A percentile compares a stretch with the other conserved stretches of the same genome.
phyloP scores from a whole-genome alignment of 2,113 vertebrate species.

The Chinchilla lanigera region DNA sequence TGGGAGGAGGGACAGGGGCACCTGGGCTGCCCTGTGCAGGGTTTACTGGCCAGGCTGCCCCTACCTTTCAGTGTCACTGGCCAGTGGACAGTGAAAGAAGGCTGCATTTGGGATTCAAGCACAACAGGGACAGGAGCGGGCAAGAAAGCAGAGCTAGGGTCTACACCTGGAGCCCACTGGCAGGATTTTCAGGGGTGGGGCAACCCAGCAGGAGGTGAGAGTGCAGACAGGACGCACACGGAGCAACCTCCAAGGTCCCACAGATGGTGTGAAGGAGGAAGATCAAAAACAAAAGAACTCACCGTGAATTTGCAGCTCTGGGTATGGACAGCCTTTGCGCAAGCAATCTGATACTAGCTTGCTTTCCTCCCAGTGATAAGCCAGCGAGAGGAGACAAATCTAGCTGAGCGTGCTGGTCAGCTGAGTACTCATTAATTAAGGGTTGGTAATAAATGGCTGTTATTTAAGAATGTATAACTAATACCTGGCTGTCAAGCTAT shows the following conservation, averaged over 20 bases:
- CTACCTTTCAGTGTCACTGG: background rate
- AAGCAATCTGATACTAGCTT: background rate
- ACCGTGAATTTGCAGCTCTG: background rate
- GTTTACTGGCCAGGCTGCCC: background rate
- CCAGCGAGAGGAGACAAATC: background rate
- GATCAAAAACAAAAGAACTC: background rate
- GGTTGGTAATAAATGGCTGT: background rate
- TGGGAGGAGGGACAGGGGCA: too few relatives aligned
- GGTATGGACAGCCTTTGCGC: background rate
- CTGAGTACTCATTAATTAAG: conserved; percentile 52
- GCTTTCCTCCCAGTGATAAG: background rate
- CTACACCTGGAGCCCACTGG: background rate
- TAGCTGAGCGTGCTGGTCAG: background rate
- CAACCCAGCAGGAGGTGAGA: background rate
- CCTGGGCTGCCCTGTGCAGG: background rate
- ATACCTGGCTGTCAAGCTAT: background rate
- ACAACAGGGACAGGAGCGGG: background rate
- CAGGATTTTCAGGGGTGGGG: background rate
- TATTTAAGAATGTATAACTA: conserved; percentile 27
- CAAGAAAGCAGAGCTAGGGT: background rate
- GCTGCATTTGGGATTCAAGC: background rate
- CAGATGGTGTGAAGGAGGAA: background rate
- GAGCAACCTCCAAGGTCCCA: background rate
- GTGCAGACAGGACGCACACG: fast-evolving
- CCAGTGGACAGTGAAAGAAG: background rate